Conservation (phyloP, 2,113 vertebrate species). For the Sinocyclocheilus grahami region DNA sequence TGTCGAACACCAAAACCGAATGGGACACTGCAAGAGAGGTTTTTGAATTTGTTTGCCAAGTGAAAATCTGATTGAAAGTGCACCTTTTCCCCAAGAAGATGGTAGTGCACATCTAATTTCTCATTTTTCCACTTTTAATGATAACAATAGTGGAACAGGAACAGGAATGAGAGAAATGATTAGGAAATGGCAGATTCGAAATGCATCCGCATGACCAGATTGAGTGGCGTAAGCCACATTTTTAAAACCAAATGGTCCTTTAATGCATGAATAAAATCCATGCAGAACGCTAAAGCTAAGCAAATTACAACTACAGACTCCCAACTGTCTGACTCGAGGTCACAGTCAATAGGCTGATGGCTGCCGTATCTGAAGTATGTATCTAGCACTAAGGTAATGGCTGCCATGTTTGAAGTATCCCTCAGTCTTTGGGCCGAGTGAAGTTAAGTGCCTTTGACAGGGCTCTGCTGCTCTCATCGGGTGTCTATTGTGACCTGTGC, state of each 20-base stretch:
- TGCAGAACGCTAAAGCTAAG: no score
- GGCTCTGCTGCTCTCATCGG: slow-evolving; percentile 71
- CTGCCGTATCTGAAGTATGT: slow-evolving; percentile 23
- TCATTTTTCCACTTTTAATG: background rate
- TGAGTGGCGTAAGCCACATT: background rate
- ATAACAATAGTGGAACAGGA: background rate
- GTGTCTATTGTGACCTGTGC: slow-evolving; percentile 74
- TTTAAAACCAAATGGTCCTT: background rate
- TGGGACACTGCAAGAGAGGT: no score
- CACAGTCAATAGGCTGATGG: background rate
- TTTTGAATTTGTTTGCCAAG: no score
- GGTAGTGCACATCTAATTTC: no score
- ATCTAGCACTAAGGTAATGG: slow-evolving; percentile 67
- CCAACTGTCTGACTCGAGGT: no score
- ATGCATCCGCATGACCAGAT: background rate
- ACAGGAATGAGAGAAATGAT: background rate
- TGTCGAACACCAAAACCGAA: no score
- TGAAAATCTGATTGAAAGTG: no score
- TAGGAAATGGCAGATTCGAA: background rate
- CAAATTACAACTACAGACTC: background rate
- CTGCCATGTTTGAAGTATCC: slow-evolving; percentile 73
- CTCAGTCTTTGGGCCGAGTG: slow-evolving; percentile 69
- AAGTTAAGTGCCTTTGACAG: slow-evolving; percentile 81
- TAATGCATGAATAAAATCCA: background rate
- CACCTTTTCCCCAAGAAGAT: no score